Base-by-base conservation (phyloP, 2,113 vertebrate species). In the Sebastes schlegelii region DNA sequence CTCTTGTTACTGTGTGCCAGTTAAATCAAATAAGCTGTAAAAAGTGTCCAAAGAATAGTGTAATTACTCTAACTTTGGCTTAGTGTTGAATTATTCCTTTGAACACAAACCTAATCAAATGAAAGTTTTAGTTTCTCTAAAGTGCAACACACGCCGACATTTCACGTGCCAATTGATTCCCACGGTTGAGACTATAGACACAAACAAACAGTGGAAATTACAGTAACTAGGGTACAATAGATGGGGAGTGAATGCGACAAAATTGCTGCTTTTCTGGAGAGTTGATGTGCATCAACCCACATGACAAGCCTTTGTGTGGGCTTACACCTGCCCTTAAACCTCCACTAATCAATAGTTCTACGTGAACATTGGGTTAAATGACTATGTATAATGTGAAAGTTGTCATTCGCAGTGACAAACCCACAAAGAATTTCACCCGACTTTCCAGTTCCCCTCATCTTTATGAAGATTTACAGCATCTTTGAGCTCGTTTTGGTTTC, bases 11-110 rank as follows among this genome's bases (percentile, higher is more conserved):
- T 54, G 8, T 64, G 54, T 62, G 62, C 46, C 63, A 62, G 66
- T 83, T 66, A 21, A 83, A 70, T 86, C 77, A 86, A 76, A 79
- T 13, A 42, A 79, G 74, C 19, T 40, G n/a, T 65, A n/a, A 75
- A 26, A 73, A 79, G 60, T 52, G 64, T 42, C 71, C 42, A 57
- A 85, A 87, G 61, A 84, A 58, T 26, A 34, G n/a, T 52, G 34
- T 67, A 61, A 83, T 78, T 79, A 61, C 49, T 67, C 26, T 57
- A 68, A 54, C 34, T 58, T 80, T 26, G 23, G 68, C 26, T 62
- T n/a, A 1, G 43, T 16, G 43, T 65, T 49, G 67, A 70, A 62
- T 66, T 48, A 11, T 43, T 46, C 19, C 54, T 85, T 86, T 75
- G 8, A 72, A 79, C 9, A 8, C n/a, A 49, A 34, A 42, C 68